Evolutionary conservation across 2,113 vertebrate species (phyloP), one percentile per base, ranked within the genome.

Genomic region (Stigmatopora nigra): DNA sequence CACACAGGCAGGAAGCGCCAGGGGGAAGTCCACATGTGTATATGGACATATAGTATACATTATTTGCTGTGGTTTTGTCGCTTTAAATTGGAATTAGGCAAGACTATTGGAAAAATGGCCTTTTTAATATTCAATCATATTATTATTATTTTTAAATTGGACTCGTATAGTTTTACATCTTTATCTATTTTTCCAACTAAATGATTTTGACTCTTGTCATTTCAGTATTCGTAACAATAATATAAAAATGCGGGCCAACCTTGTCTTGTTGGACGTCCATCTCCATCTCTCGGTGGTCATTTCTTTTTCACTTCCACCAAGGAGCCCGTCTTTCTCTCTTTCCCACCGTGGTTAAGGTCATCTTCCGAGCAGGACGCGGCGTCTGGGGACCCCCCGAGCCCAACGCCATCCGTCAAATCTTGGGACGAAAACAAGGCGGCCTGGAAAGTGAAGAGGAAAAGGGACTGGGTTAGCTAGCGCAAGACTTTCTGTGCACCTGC

Each of bases 281-380:
- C 25, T 31, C 25, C 25, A 3, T 31, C 25, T n/a, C 25, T 31
- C 25, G 25, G 25, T 1, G 25, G 25, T 31, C 25, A 41, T 41
- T 41, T 41, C 1, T 41, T 41, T 41, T 41, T 41, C 38, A 41
- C 9, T 41, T 41, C 38, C 38, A 41, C 6, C 38, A 41, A 41
- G 1, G 6, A 41, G 77, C 80, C 4, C 79, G 79, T 78, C 77
- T 81, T 85, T 79, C 75, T 82, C 79, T 84, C 78, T 84, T 89
- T 90, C 85, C 87, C 90, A 90, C 82, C 78, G 88, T 89, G 89
- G 87, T 90, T 90, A 85, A 89, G 88, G 89, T 90, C 89, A 90
- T 90, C 87, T 76, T 80, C 77, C 79, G 80, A 79, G 88, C 90
- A 90, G 90, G 90, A 91, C 86, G 88, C 85, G 82, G 83, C 68